These are phyloP conservation scores for Apogon hyalosoma DNA, from an alignment of 2,797 vertebrate species.

Conservation along the genomic window DNA sequence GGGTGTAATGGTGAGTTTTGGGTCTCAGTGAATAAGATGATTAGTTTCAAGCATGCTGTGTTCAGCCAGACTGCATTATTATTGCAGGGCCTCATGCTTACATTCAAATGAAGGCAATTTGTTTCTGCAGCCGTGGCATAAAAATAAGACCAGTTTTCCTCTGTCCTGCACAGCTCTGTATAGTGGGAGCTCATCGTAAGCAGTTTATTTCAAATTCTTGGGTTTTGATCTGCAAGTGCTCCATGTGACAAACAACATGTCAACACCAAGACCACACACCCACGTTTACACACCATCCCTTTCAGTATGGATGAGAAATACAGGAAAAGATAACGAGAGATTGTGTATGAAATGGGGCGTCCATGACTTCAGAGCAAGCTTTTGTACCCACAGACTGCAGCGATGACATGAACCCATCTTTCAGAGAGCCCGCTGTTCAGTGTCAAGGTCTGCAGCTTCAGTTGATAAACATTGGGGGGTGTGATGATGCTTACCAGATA, in stretches of 20 bases:
- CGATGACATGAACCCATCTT: not conserved
- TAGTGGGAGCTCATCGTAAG: slow-evolving; percentile 37
- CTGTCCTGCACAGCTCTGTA: slow-evolving; percentile 14
- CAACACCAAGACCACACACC: slow-evolving; percentile 7
- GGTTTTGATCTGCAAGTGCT: slow-evolving; percentile 23
- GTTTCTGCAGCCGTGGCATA: slow-evolving; percentile 38
- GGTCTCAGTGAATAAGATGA: slow-evolving; percentile 69
- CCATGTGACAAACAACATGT: slow-evolving; percentile 38
- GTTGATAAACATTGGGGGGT: slow-evolving; percentile 6
- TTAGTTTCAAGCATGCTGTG: slow-evolving; percentile 58
- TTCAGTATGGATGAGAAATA: slow-evolving; percentile 11
- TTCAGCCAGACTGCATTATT: slow-evolving; percentile 54
- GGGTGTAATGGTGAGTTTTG: slow-evolving; percentile 60
- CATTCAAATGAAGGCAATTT: slow-evolving; percentile 53
- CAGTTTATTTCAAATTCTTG: slow-evolving; percentile 26
- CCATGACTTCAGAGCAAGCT: not conserved
- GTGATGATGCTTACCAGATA: slow-evolving; percentile 12
- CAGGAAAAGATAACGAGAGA: slow-evolving; percentile 7
- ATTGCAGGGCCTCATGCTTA: slow-evolving; percentile 47
- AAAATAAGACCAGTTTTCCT: slow-evolving; percentile 34
- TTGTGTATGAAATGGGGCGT: not conserved
- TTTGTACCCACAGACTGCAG: not conserved
- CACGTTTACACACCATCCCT: slow-evolving; percentile 1
- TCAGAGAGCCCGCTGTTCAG: not conserved
- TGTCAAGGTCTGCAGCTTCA: not conserved